phyloP scores from a whole-genome alignment of 2,888 invertebrate genomes.

The Syrista parreyssii region DNA sequence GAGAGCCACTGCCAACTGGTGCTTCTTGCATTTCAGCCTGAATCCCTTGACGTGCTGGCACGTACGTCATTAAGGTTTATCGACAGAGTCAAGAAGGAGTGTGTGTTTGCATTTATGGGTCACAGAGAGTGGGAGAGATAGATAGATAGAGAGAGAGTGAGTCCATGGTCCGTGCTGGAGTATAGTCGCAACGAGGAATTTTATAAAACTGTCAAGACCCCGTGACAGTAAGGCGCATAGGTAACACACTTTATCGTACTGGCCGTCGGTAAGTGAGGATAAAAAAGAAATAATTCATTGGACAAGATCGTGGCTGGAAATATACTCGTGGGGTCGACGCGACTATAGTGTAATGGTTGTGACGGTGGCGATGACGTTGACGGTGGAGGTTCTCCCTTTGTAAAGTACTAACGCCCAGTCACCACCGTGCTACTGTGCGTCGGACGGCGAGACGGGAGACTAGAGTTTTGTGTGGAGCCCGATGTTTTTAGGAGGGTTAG shows the following conservation, averaged over 20 bases:
- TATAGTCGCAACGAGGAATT: neutral
- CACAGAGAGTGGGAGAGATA: neutral
- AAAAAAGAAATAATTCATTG: neutral
- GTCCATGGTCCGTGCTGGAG: neutral
- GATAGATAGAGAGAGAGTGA: no score
- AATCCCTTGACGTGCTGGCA: neutral
- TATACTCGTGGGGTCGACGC: neutral
- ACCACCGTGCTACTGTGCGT: neutral
- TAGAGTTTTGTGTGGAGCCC: conserved; percentile 9
- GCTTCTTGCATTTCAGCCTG: neutral
- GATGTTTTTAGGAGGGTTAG: conserved; percentile 47
- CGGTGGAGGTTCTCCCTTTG: neutral
- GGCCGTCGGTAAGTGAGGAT: neutral
- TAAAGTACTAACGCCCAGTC: neutral
- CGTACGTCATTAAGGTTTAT: neutral
- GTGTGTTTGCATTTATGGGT: neutral
- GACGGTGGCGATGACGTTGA: neutral
- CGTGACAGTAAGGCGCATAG: neutral
- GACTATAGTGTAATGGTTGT: neutral
- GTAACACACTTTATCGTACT: neutral
- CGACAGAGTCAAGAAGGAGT: neutral
- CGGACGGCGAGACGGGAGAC: conserved; percentile 5
- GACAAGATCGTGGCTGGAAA: neutral
- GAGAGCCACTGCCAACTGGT: neutral
- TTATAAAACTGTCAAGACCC: neutral